Base-by-base conservation (phyloP, 2,113 vertebrate species). In the Syngnathus floridae region DNA sequence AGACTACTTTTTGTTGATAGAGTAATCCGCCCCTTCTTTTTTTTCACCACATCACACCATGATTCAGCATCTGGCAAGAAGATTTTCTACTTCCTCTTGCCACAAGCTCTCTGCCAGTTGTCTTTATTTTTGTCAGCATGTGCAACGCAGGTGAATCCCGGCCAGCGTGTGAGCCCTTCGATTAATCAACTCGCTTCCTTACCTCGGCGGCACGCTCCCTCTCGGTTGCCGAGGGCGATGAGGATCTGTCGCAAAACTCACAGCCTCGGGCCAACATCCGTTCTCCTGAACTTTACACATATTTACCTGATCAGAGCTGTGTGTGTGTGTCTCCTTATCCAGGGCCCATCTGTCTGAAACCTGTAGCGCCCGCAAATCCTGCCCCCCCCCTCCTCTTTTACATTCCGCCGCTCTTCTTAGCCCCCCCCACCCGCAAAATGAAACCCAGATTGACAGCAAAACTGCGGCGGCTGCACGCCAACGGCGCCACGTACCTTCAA, bases 281-380 rank as follows among this genome's bases (percentile, higher is more conserved):
- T 91, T 86, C 89, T 71, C 91, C 90, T 90, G 90, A 94, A 95
- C 90, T 94, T 95, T 95, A 92, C 92, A 93, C 90, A 93, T 93
- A 94, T 95, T 95, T 95, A 98, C 95, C 95, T 96, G 95, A 96
- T 95, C 92, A 93, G 91, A 87, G 81, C 48, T 68, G 91, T 92
- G 92, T 46, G 55, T 46, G 59, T 57, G 62, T 16, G 56, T 35
- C 94, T 92, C 93, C 93, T 93, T 94, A 96, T 93, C 93, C 92
- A 85, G 90, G 93, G 91, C 94, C 82, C 95, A 97, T 98, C 95
- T 97, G 95, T 93, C 93, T 91, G 92, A 94, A 96, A 97, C 95
- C 93, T 95, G 95, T 95, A 94, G 93, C 91, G 82, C 88, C 91
- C 92, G 92, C 91, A 93, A 89, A 92, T 87, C 90, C 91, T 88